Evolutionary conservation across 2,888 invertebrate genomes (phyloP).

Genomic region (Sminthurides aquaticus): DNA sequence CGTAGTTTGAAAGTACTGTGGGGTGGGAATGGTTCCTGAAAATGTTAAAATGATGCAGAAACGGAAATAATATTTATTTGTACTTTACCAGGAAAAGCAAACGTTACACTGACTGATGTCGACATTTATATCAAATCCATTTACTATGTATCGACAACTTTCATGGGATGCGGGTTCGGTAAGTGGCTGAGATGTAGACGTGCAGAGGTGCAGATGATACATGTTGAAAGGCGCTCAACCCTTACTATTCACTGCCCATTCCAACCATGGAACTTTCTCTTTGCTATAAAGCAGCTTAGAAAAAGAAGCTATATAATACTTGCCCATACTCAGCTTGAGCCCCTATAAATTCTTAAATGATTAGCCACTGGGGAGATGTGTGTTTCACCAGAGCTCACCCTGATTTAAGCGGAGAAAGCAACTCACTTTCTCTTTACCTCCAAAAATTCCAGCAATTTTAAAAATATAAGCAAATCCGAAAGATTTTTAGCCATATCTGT

Average conservation of each 20-base stretch:
- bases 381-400: neutral
- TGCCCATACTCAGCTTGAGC: neutral
- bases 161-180: slow-evolving; percentile 26
- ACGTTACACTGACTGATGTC: slow-evolving; percentile 5
- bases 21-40: no score
- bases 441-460: neutral
- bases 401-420: neutral
- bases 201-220: no score
- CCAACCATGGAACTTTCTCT: no score
- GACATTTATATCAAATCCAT: slow-evolving; percentile 24
- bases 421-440: neutral
- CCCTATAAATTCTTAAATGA: neutral
- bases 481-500: no score
- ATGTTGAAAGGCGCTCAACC: no score
- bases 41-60: no score
- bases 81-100: neutral
- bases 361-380: neutral
- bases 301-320: no score
- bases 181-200: no score
- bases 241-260: no score
- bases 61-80: neutral
- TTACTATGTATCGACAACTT: slow-evolving; percentile 26
- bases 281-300: no score
- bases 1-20: no score
- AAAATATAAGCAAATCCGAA: no score